A percentile compares a stretch with the other conserved stretches of the same genome.
phyloP scores from a whole-genome alignment of 2,797 vertebrate genomes.

The Liasis olivaceus region DNA sequence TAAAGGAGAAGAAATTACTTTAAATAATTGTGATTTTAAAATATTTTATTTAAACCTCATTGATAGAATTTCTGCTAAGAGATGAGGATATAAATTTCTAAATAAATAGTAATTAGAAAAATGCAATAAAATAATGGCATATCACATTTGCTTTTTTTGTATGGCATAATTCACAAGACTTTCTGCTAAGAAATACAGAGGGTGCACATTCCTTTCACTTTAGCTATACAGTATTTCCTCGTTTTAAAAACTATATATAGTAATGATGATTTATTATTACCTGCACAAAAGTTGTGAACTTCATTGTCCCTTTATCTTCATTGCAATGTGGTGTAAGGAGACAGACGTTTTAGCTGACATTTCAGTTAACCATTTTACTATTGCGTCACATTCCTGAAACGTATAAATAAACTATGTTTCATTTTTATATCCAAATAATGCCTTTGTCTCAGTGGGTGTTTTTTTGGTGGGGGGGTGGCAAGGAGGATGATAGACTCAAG shows the following conservation, averaged over 20 bases:
- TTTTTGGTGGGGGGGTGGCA: not conserved
- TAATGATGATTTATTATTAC: not conserved
- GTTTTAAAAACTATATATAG: not conserved
- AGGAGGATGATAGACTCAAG: not conserved
- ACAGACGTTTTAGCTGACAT: not conserved
- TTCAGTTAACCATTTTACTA: not conserved
- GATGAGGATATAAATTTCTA: not conserved
- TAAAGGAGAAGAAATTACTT: constrained; percentile 5
- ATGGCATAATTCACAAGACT: not conserved
- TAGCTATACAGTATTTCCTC: too few species aligned
- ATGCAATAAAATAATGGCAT: not conserved
- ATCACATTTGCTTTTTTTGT: not conserved
- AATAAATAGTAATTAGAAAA: not conserved
- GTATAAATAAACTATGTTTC: not conserved
- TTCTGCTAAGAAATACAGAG: not conserved
- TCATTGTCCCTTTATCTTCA: not conserved
- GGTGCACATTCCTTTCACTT: not conserved
- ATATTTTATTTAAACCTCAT: not conserved
- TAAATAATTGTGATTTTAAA: not conserved
- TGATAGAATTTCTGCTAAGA: not conserved
- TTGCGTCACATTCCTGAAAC: not conserved
- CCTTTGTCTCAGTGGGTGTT: not conserved
- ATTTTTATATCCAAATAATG: not conserved
- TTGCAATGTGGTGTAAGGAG: not conserved
- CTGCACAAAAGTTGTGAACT: not conserved